These are phyloP conservation scores for Acromyrmex echinatior DNA, from an alignment of 1,140 invertebrate genomes.

Conservation along the genomic window DNA sequence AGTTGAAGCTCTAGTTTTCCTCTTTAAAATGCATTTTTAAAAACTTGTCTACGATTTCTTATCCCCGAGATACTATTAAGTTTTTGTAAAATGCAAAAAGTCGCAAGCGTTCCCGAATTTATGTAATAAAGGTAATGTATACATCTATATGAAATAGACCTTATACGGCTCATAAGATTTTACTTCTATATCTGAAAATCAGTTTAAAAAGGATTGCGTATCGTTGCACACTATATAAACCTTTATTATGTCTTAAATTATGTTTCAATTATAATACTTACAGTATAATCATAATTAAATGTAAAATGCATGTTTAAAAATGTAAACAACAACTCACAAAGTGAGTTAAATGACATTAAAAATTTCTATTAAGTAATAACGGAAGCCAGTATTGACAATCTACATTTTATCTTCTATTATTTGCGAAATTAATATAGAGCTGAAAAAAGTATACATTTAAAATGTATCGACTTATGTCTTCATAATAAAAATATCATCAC, in stretches of 20 bases:
- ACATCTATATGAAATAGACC: no score
- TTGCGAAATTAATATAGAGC: neutral
- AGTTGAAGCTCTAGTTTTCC: no score
- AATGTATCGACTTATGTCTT: neutral
- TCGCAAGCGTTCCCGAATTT: no score
- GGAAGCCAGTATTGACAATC: conserved; percentile 21
- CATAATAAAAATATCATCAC: neutral
- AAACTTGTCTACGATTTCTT: no score
- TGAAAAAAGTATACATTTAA: neutral
- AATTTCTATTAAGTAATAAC: neutral
- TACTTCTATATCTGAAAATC: no score
- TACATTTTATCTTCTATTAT: neutral
- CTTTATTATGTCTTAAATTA: conserved; percentile 7
- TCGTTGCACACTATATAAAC: neutral
- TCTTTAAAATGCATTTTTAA: no score
- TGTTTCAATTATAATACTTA: neutral
- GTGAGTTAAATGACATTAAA: no score
- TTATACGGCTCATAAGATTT: no score
- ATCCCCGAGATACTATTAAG: no score
- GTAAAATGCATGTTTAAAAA: neutral
- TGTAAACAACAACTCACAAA: neutral
- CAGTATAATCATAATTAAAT: neutral
- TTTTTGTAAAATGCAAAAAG: no score
- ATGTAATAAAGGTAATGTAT: no score
- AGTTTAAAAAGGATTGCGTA: no score